Evolutionary conservation across 1,140 invertebrate genomes (phyloP), one percentile per base, ranked within the genome.

Genomic region (Macrobrachium nipponense): DNA sequence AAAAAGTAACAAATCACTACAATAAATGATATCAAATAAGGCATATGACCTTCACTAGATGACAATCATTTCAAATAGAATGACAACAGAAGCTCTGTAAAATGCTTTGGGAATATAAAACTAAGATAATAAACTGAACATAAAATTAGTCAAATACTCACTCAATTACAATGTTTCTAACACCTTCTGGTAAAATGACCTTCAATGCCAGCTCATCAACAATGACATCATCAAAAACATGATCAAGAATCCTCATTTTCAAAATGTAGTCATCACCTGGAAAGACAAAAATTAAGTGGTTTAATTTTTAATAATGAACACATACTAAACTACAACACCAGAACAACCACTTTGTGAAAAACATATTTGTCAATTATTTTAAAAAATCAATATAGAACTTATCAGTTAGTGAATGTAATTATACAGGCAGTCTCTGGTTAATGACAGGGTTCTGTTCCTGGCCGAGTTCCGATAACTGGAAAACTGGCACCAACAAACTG

Each of bases 201-300:
- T 95, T 96, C 2, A 99, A 94, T 27, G 94, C 92, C n/a, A 97
- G 91, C 88, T 99, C 95, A 90, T 99, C 97, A 80, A 99, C 94
- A 66, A 97, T 93, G 95, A 99, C 97, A 90, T 99, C 97, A 92
- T 99, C 98, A 92, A 95, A 99, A 51, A 99, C 93, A 91, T 99
- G 98, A 92, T 99, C 98, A 82, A 99, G 91, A 44, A 98, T 92
- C 87, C 97, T 93, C 95, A 99, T 97, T 90, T 97, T 97, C 68
- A 99, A 91, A 60, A 95, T 93, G 92, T 96, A 98, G 51, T 95
- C 92, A 90, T 93, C 92, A 88, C 93, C 94, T 92, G 90, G 62
- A 89, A 90, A 80, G 80, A 62, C 87, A 43, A 60, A 76, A 36
- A 5, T 5, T 20, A 58, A 36, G n/a, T 27, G 11, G 20, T 20